Evolutionary conservation across 2,113 vertebrate species (phyloP), one percentile per base, ranked within the genome.

Genomic region (Oriolus oriolus): DNA sequence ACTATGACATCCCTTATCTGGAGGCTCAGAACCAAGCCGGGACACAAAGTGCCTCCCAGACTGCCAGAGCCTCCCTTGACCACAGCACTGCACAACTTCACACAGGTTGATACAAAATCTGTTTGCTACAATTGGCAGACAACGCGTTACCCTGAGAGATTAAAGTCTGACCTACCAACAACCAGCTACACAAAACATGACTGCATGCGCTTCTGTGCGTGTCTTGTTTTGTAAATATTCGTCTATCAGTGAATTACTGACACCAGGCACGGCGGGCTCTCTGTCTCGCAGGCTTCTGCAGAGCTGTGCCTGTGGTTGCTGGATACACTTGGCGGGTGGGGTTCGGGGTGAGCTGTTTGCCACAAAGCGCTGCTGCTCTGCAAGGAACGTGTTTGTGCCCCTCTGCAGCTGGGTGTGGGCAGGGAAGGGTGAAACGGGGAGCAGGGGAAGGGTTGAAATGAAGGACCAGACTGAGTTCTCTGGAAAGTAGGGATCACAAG

Each of bases 401-500:
- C 79, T 45, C 69, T 56, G 16, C 39, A 41, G 14, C 2, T 47
- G 73, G 47, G n/a, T 27, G 39, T 47, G 73, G 86, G 73, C 57
- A 80, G 54, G 66, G 71, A 95, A 94, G 85, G 84, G 93, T 90
- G 61, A 85, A 96, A 83, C 1, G 21, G 78, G 69, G 66, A 96
- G 45, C 69, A 94, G 70, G 65, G 52, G 50, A 89, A 93, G 71
- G 91, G 84, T 13, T 87, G 95, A 84, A 89, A 93, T 78, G 89
- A 37, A 84, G 61, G 41, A 73, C 77, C 80, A 86, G 90, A 50
- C 92, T n/a, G 66, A 96, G 68, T 77, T 96, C 63, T 81, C 79
- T 96, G 85, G 92, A 97, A 97, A 95, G 65, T 42, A 89, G 69
- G 66, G 86, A 85, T 96, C 83, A 86, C 74, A 81, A 97, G 78